Conservation (phyloP, 2,113 vertebrate species). For the Nycticebus coucang region DNA sequence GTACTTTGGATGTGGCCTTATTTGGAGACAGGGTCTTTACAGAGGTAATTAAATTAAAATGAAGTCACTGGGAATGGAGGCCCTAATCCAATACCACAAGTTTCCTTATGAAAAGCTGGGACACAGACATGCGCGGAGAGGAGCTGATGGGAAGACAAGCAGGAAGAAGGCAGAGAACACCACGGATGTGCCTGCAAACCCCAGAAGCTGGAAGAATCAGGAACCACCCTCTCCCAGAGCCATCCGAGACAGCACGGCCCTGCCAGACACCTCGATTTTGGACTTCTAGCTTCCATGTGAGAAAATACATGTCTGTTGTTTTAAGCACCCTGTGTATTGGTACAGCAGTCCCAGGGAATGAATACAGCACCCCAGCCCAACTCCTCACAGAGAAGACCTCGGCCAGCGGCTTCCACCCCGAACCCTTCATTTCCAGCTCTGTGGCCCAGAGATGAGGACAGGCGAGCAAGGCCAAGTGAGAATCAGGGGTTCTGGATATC, state of each 20-base stretch:
- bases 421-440: rapidly evolving
- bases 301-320: not conserved
- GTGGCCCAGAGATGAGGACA: not conserved
- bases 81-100: not conserved
- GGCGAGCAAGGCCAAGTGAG: not conserved
- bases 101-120: not conserved
- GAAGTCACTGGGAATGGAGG: not conserved
- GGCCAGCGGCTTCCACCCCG: not conserved
- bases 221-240: not conserved
- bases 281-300: not conserved
- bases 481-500: not conserved
- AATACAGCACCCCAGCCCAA: not conserved
- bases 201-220: not conserved
- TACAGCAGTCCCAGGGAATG: not conserved
- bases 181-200: rapidly evolving
- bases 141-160: not conserved
- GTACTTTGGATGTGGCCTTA: not conserved
- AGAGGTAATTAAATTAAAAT: not conserved
- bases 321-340: not conserved
- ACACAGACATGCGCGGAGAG: not conserved
- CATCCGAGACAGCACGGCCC: not conserved
- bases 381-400: not conserved
- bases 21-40: not conserved
- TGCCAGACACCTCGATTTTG: not conserved
- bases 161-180: not conserved